These are phyloP conservation scores for Stenolophus ochropezus DNA, from an alignment of 2,888 invertebrate species.

Conservation along the genomic window DNA sequence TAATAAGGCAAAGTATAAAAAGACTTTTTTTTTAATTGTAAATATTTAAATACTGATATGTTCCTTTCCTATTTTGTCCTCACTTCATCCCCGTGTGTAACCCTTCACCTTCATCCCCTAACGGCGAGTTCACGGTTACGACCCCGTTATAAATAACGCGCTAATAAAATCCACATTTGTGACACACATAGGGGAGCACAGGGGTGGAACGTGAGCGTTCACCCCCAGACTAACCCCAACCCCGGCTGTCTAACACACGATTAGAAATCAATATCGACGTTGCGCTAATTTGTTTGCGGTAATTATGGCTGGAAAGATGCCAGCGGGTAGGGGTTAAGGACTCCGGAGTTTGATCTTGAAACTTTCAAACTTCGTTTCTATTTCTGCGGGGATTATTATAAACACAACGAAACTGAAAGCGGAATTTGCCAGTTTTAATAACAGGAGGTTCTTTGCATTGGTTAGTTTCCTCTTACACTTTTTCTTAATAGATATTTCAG, in stretches of 20 bases:
- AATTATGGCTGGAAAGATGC: background rate
- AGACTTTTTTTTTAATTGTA: too few relatives aligned
- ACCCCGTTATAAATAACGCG: background rate
- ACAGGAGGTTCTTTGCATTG: too few relatives aligned
- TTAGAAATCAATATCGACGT: conserved; percentile 5
- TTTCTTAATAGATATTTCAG: too few relatives aligned
- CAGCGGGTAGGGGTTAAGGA: background rate
- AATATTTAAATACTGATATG: too few relatives aligned
- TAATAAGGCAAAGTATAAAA: too few relatives aligned
- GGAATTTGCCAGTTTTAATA: too few relatives aligned
- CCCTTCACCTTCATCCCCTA: background rate
- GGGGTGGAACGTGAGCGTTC: background rate
- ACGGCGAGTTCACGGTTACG: background rate
- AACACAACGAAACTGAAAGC: too few relatives aligned
- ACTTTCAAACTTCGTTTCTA: background rate
- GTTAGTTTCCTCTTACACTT: too few relatives aligned
- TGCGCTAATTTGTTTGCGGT: background rate
- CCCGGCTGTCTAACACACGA: background rate
- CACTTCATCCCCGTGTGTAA: background rate
- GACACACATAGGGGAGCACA: background rate
- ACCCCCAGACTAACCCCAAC: background rate
- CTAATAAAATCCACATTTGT: background rate
- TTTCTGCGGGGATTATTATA: background rate
- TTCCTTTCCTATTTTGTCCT: too few relatives aligned
- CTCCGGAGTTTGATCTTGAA: background rate